Base-by-base conservation (phyloP, 2,113 vertebrate species). In the Thunnus thynnus region DNA sequence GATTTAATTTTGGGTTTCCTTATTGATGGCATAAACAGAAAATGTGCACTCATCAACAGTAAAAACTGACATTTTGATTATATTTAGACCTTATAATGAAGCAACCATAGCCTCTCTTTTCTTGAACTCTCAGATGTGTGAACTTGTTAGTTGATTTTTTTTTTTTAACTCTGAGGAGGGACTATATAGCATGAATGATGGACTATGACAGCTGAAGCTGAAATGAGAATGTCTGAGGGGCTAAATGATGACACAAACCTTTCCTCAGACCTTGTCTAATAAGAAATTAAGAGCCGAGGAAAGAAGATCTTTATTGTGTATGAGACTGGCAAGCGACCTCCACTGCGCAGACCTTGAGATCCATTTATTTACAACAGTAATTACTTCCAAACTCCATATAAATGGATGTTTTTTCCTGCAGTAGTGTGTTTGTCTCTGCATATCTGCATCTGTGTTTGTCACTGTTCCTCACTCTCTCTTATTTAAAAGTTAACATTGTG, bases 101-200 rank as follows among this genome's bases (percentile, higher is more conserved):
- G 57, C 36, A 18, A 12, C 6, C 48, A 50, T 52, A 32, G 18
- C 9, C 32, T 36, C 61, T 25, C 55, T 48, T 46, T 14, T 70
- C 48, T 11, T 64, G 27, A 46, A 12, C 25, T 63, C 52, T 76
- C 51, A 25, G 80, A 30, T 22, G 51, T 62, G 58, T 79, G 17
- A 76, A 80, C 60, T 17, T 22, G 22, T 78, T 41, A 62, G 56
- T 13, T 86, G 75, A 85, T 64, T 80, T 71, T 46, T 20, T n/a
- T n/a, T n/a, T 22, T 65, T 32, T 60, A 67, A 68, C 85, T 67
- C 61, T 60, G 25, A 56, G 18, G 44, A 20, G 20, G 36, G 20
- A 78, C 30, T 13, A 48, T 68, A 30, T 41, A 9, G 65, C 48
- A 66, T 51, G 58, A 63, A 58, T 60, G 47, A 14, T 54, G 25